Conservation (phyloP, 2,113 vertebrate genomes). For the Hymenochirus boettgeri region DNA sequence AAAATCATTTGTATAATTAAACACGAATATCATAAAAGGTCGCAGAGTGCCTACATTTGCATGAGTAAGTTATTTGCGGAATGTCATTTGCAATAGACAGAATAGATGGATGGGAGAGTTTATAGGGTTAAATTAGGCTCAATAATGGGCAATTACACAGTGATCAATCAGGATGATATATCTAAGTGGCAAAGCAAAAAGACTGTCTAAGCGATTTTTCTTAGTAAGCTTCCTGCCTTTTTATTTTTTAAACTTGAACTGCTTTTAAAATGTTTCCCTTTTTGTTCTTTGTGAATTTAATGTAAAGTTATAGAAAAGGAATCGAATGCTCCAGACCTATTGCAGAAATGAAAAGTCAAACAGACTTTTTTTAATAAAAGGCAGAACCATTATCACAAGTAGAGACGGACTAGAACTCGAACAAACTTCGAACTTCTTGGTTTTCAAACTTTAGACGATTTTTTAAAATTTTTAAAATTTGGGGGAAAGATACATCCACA, state of each 20-base stretch:
- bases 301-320: too few species aligned
- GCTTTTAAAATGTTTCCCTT: too few species aligned
- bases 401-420: neutral
- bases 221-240: slow-evolving; percentile 59
- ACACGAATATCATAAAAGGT: slow-evolving; percentile 88
- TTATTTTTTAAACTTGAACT: slow-evolving; percentile 45
- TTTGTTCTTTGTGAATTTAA: too few species aligned
- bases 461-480: too few species aligned
- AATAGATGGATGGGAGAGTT: slow-evolving; percentile 84
- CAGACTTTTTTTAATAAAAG: too few species aligned
- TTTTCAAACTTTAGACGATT: too few species aligned
- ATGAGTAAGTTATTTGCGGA: slow-evolving; percentile 97
- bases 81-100: slow-evolving; percentile 89
- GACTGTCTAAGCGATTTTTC: slow-evolving; percentile 70
- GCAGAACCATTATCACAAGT: too few species aligned
- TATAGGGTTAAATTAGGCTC: slow-evolving; percentile 98
- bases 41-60: slow-evolving; percentile 87
- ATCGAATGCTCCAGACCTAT: too few species aligned
- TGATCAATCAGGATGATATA: slow-evolving; percentile 99
- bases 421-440: too few species aligned
- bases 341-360: too few species aligned
- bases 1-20: slow-evolving; percentile 97
- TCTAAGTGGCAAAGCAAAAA: slow-evolving; percentile 88
- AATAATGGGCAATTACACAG: slow-evolving; percentile 90
- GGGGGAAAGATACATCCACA: too few species aligned